Evolutionary conservation across 2,113 vertebrate genomes (phyloP).

Genomic region (Tichodroma muraria): DNA sequence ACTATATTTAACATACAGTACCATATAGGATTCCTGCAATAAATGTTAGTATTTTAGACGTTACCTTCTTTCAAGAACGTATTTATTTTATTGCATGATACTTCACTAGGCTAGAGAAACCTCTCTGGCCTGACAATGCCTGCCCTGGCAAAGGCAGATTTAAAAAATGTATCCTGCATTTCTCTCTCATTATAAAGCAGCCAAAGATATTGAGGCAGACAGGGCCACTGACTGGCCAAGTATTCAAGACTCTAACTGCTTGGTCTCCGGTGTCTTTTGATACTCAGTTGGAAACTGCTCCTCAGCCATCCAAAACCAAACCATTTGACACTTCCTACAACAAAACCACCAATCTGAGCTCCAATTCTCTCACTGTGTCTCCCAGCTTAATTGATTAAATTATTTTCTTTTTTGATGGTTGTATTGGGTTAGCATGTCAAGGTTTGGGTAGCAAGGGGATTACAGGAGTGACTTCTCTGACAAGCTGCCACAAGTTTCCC

Average conservation of each 20-base stretch:
- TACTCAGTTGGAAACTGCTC: not conserved
- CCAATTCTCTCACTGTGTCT: not conserved
- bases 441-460: not conserved
- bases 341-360: not conserved
- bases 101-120: not conserved
- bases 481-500: not conserved
- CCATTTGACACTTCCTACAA: conserved; percentile 1
- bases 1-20: conserved; percentile 11
- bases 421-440: not conserved
- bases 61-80: not conserved
- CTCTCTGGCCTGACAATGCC: not conserved
- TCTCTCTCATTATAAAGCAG: not conserved
- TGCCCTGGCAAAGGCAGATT: not conserved
- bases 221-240: not conserved
- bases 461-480: not conserved
- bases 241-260: not conserved
- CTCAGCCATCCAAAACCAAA: not conserved
- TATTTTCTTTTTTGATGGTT: not conserved
- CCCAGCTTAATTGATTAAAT: not conserved
- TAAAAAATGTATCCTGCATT: not conserved
- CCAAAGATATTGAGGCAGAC: not conserved
- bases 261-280: not conserved
- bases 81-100: not conserved
- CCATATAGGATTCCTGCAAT: not conserved
- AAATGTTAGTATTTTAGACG: not conserved